A percentile compares a stretch with the other conserved stretches of the same genome.
Evolutionary conservation across 2,888 invertebrate genomes (phyloP).

Genomic region (Cerastis leucographa): DNA sequence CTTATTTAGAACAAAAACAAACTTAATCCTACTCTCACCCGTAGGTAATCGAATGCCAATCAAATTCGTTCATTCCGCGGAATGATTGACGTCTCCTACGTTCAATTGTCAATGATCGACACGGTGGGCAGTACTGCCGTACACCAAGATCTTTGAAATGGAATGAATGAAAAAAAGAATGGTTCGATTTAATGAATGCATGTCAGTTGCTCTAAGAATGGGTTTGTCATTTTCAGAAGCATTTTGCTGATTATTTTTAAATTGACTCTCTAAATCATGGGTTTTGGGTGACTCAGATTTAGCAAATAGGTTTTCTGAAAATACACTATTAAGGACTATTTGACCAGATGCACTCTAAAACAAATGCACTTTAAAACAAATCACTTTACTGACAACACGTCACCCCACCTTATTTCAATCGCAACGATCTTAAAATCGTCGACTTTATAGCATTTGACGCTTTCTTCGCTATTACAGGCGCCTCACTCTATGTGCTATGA

Average conservation of each 20-base stretch:
- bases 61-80: slow-evolving; percentile 38
- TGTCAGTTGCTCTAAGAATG: not conserved
- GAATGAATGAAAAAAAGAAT: too few relatives aligned
- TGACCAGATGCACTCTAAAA: not conserved
- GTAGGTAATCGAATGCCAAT: slow-evolving; percentile 53
- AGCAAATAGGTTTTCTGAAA: not conserved
- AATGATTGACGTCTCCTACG: slow-evolving; percentile 51
- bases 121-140: slow-evolving; percentile 33
- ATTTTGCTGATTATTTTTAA: not conserved
- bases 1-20: not conserved
- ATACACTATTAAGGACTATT: not conserved
- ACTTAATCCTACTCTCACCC: slow-evolving; percentile 7
- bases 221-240: not conserved
- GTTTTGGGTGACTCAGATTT: not conserved
- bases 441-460: slow-evolving; percentile 51
- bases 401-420: slow-evolving; percentile 29
- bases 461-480: slow-evolving; percentile 54
- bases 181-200: slow-evolving; percentile 22
- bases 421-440: slow-evolving; percentile 25
- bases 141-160: slow-evolving; percentile 27
- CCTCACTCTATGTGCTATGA: slow-evolving; percentile 51
- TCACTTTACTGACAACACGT: slow-evolving; percentile 9
- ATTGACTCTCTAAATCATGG: not conserved
- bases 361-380: not conserved
- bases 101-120: slow-evolving; percentile 43